Percentiles rank a stretch among this genome's conserved stretches.
Conservation (phyloP, 2,797 vertebrate species). For the Phataginus tetradactyla region DNA sequence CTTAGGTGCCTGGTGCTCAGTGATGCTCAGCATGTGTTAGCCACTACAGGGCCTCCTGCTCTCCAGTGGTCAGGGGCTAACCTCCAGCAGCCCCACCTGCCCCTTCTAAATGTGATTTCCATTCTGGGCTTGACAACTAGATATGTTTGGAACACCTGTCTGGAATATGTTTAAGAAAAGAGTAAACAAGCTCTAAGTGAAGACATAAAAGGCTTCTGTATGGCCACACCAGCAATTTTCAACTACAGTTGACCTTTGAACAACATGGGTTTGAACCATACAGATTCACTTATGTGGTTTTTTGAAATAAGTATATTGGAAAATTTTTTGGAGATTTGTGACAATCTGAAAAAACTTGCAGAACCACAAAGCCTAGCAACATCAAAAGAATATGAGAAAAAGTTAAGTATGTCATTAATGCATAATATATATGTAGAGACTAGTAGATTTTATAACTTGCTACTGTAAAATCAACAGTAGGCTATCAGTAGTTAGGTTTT, state of each 20-base stretch:
- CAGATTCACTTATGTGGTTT: too few species aligned
- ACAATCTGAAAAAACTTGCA: too few species aligned
- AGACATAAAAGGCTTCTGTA: not conserved
- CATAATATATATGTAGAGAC: too few species aligned
- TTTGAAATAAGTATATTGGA: too few species aligned
- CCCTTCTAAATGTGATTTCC: not conserved
- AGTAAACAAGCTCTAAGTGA: not conserved
- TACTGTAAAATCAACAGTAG: too few species aligned
- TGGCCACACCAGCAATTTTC: not conserved
- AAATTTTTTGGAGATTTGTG: too few species aligned
- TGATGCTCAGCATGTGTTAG: fast-evolving
- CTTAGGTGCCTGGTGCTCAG: not conserved
- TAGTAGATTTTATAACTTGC: too few species aligned
- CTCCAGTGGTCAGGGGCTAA: not conserved
- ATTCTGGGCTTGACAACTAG: not conserved
- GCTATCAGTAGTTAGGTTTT: too few species aligned
- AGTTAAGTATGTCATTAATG: too few species aligned
- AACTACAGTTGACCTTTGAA: not conserved
- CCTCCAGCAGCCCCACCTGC: not conserved
- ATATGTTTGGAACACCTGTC: not conserved
- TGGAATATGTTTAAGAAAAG: not conserved
- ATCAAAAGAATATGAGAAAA: too few species aligned
- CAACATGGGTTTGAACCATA: too few species aligned
- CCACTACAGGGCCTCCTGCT: not conserved
- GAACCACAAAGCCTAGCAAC: too few species aligned